Conservation (phyloP, 2,113 vertebrate species). For the Nerophis lumbriciformis region DNA sequence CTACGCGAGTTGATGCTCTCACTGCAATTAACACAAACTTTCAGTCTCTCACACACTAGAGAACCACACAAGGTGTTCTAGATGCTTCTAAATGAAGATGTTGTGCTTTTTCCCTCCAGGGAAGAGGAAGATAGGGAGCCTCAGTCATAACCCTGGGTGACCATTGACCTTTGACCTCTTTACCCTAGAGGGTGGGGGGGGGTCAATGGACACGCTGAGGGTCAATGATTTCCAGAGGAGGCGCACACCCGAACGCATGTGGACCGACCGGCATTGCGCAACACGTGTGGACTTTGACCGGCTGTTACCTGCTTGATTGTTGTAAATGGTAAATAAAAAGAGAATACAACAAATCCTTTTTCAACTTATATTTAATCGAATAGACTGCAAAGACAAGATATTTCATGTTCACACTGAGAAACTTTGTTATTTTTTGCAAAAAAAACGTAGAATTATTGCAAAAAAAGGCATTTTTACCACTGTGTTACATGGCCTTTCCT, state of each 20-base stretch:
- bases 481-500: no score
- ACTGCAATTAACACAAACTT: conserved; percentile 37
- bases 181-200: conserved; percentile 13
- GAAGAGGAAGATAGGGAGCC: conserved; percentile 20
- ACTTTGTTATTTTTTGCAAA: no score
- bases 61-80: conserved; percentile 17
- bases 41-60: not conserved
- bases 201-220: conserved; percentile 38
- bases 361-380: no score
- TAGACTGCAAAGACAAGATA: no score
- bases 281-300: no score
- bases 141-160: not conserved
- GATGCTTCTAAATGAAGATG: conserved; percentile 42
- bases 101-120: conserved; percentile 30
- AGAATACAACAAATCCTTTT: no score
- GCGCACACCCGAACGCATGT: conserved; percentile 17
- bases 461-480: no score
- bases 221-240: conserved; percentile 57
- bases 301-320: no score
- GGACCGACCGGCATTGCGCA: accelerated
- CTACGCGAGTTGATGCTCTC: conserved; percentile 48
- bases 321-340: no score
- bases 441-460: no score
- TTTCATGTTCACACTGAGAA: no score
- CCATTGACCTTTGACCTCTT: conserved; percentile 37